Percentiles rank a stretch among this genome's conserved stretches.
phyloP scores from a whole-genome alignment of 2,113 vertebrate genomes.

The Boleophthalmus pectinirostris region DNA sequence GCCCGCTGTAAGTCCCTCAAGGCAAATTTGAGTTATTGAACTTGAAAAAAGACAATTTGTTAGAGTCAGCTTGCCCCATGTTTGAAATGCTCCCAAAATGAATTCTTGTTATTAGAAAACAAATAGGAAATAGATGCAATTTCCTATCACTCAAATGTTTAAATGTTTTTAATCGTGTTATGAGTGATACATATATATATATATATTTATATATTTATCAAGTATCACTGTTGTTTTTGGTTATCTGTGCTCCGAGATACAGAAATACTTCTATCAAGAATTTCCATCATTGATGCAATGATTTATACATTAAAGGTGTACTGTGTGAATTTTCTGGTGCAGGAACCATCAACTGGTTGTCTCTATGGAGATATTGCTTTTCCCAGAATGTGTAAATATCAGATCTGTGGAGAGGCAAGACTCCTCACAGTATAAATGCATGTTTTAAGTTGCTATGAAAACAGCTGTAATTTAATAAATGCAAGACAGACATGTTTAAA shows the following conservation, averaged over 20 bases:
- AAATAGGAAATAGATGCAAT: background rate
- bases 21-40: conserved; percentile 8
- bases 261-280: background rate
- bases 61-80: background rate
- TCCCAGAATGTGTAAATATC: no score
- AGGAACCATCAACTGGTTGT: no score
- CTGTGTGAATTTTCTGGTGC: no score
- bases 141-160: background rate
- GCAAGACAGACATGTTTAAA: no score
- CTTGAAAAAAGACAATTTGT: conserved; percentile 9
- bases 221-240: background rate
- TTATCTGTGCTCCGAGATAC: background rate
- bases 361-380: background rate
- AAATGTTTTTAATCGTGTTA: background rate
- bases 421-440: no score
- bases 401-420: no score
- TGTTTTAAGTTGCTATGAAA: no score
- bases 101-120: background rate
- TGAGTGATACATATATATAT: background rate
- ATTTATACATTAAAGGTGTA: no score
- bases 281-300: no score
- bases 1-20: background rate
- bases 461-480: no score
- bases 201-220: background rate
- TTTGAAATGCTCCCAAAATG: conserved; percentile 2